Conservation (phyloP, 2,797 vertebrate genomes). For the Heteromormyrus szaboi region DNA sequence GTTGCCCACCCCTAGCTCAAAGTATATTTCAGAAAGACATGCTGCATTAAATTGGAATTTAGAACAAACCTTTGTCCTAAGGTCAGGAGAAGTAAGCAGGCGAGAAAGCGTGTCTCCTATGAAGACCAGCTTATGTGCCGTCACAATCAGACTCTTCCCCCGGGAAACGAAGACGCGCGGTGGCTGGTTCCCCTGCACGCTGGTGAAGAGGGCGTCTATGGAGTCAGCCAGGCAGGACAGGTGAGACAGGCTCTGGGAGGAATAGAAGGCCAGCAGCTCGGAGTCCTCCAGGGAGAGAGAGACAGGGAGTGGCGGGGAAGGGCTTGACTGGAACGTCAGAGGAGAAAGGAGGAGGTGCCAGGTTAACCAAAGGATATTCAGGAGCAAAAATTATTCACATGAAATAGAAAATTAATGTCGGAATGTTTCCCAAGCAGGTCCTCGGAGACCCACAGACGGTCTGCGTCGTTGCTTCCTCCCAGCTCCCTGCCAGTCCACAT, state of each 20-base stretch:
- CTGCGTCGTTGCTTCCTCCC: background rate
- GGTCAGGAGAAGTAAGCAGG: conserved; percentile 69
- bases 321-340: conserved; percentile 49
- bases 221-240: conserved; percentile 73
- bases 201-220: conserved; percentile 73
- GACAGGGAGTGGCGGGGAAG: conserved; percentile 56
- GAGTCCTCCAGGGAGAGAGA: conserved; percentile 71
- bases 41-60: background rate
- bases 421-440: background rate
- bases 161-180: conserved; percentile 78
- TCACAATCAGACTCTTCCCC: conserved; percentile 79
- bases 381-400: background rate
- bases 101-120: conserved; percentile 83
- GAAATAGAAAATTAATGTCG: background rate
- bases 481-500: background rate
- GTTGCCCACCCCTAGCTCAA: background rate
- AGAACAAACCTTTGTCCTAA: conserved; percentile 64
- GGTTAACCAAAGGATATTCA: background rate
- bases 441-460: background rate
- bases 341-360: background rate
- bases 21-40: background rate
- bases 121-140: conserved; percentile 86
- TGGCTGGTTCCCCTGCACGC: conserved; percentile 75
- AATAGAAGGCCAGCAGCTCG: conserved; percentile 81
- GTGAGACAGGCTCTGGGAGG: conserved; percentile 78